Evolutionary conservation across 2,888 invertebrate species (phyloP), one percentile per base, ranked within the genome.

Genomic region (Pedicia rivosa): DNA sequence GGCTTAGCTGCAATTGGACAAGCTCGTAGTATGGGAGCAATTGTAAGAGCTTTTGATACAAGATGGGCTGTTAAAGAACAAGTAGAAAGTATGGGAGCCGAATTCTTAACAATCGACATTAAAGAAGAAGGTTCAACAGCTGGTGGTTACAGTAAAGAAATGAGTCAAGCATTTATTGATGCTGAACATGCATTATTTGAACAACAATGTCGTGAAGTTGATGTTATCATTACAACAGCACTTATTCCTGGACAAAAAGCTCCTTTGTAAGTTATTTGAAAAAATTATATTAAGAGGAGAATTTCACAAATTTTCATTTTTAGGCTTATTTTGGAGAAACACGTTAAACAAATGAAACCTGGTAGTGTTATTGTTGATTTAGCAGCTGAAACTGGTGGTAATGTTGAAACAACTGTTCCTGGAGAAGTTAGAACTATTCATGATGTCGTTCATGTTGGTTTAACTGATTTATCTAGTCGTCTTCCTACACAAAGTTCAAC

Each of bases 341-440:
- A 49, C 31, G 40, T 48, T 12, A 46, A 46, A 39, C 47, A 68
- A 34, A 87, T 87, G 86, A 80, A 81, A 48, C 83, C 86, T 0
- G 88, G 90, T 19, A 86, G 84, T 45, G 87, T 90, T 17, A 72
- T 90, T 27, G 88, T 90, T 2, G 90, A 91, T 59, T 60, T 90
- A 48, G 90, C 90, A 1, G 79, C 88, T 0, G 88, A 90, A 62
- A 74, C 81, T 50, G 90, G 90, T 5, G 90, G 87, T 32, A 88
- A 88, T 59, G 65, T 86, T 32, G 77, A 78, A 57, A 87, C 87
- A 2, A 87, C 79, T 0, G 69, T 66, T 48, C 83, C 83, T 13
- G 87, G 84, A 9, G 70, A 79, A 59, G 63, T 84, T 31, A 73
- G 74, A 44, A 66, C 66, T 12, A 71, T 82, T 48, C 78, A 86